A percentile compares a stretch with the other conserved stretches of the same genome.
These are phyloP conservation scores for Cylindroiulus punctatus DNA, from an alignment of 2,888 invertebrate species.

Conservation along the genomic window DNA sequence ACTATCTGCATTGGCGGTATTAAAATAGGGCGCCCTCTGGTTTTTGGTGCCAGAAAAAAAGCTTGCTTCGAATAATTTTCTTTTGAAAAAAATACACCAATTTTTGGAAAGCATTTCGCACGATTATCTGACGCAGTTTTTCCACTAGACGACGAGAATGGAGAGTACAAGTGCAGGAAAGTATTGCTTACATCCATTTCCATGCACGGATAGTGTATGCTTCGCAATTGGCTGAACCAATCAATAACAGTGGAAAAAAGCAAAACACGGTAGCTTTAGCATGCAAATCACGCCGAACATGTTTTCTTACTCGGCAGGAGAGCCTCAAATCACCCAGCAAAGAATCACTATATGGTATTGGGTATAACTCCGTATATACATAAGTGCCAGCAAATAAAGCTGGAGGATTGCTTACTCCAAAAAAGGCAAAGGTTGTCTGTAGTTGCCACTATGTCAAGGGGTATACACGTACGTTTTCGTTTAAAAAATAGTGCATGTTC, in stretches of 20 bases:
- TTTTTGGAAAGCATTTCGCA: background rate
- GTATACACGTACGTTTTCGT: background rate
- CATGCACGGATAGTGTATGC: conserved; percentile 27
- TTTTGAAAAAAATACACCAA: background rate
- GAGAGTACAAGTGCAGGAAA: background rate
- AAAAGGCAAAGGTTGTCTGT: background rate
- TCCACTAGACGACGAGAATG: background rate
- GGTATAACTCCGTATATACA: background rate
- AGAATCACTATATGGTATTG: background rate
- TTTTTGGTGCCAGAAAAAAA: background rate
- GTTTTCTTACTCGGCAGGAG: conserved; percentile 36
- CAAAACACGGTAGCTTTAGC: background rate
- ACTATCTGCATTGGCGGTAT: too few species aligned
- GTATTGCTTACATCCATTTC: conserved; percentile 33
- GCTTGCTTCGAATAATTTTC: background rate
- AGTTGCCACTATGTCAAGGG: background rate
- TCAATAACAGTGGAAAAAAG: background rate
- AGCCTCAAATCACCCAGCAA: conserved; percentile 14
- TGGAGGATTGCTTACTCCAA: conserved; percentile 7
- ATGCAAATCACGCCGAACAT: conserved; percentile 35
- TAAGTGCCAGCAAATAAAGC: conserved; percentile 39
- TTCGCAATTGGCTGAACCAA: conserved; percentile 39
- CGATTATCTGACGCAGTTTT: background rate
- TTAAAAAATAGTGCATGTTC: background rate
- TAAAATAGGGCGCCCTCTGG: background rate